These are phyloP conservation scores for Calameuta idolon DNA, from an alignment of 2,888 invertebrate genomes.

Conservation along the genomic window DNA sequence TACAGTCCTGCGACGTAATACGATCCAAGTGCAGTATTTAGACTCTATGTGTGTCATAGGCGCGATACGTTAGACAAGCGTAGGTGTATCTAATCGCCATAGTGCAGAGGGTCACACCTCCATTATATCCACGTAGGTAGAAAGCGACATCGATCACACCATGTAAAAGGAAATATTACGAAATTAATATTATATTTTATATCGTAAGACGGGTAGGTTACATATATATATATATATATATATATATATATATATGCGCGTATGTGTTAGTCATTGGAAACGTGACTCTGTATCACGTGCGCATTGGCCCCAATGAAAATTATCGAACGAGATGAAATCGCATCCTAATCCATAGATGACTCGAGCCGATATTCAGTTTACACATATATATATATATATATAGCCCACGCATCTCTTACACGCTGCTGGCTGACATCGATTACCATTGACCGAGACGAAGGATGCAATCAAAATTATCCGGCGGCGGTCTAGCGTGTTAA, in stretches of 20 bases:
- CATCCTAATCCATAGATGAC: slow-evolving; percentile 3
- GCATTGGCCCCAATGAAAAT: neutral
- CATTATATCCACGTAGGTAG: neutral
- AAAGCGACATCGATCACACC: neutral
- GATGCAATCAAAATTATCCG: slow-evolving; percentile 7
- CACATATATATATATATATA: neutral
- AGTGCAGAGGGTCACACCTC: neutral
- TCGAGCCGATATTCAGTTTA: neutral
- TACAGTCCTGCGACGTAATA: neutral
- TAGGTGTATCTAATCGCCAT: neutral
- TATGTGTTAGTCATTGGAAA: neutral
- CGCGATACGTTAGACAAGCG: neutral
- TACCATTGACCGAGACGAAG: slow-evolving; percentile 22
- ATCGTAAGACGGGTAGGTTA: neutral
- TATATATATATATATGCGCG: neutral
- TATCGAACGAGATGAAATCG: slow-evolving; percentile 6
- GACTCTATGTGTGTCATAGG: neutral
- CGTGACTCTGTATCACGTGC: neutral
- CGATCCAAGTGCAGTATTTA: neutral
- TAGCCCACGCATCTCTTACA: neutral
- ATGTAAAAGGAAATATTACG: neutral
- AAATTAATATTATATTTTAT: neutral
- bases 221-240: neutral
- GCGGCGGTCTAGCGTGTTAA: slow-evolving; percentile 10
- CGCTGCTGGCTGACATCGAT: slow-evolving; percentile 15